Conservation (phyloP, 2,888 invertebrate species). For the Drosophila basisetae region DNA sequence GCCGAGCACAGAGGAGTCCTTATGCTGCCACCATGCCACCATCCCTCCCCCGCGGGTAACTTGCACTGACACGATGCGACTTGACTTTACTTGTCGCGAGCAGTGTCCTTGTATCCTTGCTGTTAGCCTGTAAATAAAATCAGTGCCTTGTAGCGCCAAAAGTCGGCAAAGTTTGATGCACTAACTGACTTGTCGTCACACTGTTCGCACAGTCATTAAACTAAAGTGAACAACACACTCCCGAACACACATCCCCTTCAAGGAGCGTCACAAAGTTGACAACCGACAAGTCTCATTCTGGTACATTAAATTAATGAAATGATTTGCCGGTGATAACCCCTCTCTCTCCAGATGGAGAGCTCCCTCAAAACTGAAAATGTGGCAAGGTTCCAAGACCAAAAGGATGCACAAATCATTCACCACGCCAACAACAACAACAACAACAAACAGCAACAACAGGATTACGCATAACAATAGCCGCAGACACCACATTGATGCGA, state of each 20-base stretch:
- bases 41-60: background rate
- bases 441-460: slow-evolving; percentile 29
- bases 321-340: slow-evolving; percentile 40
- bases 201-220: slow-evolving; percentile 54
- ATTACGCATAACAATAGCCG: slow-evolving; percentile 24
- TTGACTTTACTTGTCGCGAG: slow-evolving; percentile 36
- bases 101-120: slow-evolving; percentile 48
- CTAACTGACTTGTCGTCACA: slow-evolving; percentile 62
- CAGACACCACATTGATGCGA: slow-evolving; percentile 45
- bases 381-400: slow-evolving; percentile 56
- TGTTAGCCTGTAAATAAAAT: slow-evolving; percentile 63
- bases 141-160: slow-evolving; percentile 64
- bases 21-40: background rate
- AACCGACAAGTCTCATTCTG: slow-evolving; percentile 78
- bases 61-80: slow-evolving; percentile 20
- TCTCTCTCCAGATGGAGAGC: slow-evolving; percentile 9
- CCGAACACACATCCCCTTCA: slow-evolving; percentile 29
- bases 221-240: slow-evolving; percentile 66
- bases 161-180: slow-evolving; percentile 67
- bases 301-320: slow-evolving; percentile 80
- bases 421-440: slow-evolving; percentile 13
- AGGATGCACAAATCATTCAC: slow-evolving; percentile 67
- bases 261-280: slow-evolving; percentile 70
- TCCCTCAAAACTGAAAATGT: slow-evolving; percentile 61
- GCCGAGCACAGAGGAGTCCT: slow-evolving; percentile 24